Conservation (phyloP, 1,140 invertebrate genomes). For the Zaprionus ghesquierei region DNA sequence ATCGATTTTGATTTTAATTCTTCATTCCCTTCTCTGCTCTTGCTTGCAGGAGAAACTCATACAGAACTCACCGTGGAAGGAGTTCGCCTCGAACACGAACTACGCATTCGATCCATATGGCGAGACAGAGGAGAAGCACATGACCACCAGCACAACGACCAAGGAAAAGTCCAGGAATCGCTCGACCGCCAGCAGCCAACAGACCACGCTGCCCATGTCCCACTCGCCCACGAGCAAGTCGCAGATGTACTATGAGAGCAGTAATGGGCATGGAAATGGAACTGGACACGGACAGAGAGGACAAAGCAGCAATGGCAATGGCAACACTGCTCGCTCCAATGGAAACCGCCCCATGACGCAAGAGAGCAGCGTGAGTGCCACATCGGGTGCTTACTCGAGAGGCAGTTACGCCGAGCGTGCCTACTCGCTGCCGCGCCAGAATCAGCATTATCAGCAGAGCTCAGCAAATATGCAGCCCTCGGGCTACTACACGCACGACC, state of each 20-base stretch:
- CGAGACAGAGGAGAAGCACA: slow-evolving; percentile 88
- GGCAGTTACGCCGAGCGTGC: slow-evolving; percentile 82
- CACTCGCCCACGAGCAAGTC: slow-evolving; percentile 82
- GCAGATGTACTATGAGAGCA: slow-evolving; percentile 76
- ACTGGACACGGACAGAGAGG: slow-evolving; percentile 45
- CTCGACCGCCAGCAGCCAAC: slow-evolving; percentile 67
- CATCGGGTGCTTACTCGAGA: slow-evolving; percentile 63
- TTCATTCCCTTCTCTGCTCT: background rate
- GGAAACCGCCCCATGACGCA: slow-evolving; percentile 65
- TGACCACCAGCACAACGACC: slow-evolving; percentile 79
- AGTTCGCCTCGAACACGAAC: slow-evolving; percentile 93
- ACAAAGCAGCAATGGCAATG: slow-evolving; percentile 54
- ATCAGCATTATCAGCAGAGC: slow-evolving; percentile 70
- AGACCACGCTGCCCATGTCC: slow-evolving; percentile 82
- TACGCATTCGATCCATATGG: slow-evolving; percentile 94
- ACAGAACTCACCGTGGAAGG: slow-evolving; percentile 92
- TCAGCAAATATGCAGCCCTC: slow-evolving; percentile 78
- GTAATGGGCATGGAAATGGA: slow-evolving; percentile 60
- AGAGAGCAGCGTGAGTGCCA: slow-evolving; percentile 60
- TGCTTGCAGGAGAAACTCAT: slow-evolving; percentile 90
- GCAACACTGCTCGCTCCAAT: slow-evolving; percentile 54
- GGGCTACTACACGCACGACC: slow-evolving; percentile 83
- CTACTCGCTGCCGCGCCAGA: slow-evolving; percentile 76
- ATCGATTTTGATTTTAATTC: background rate
- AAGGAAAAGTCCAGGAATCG: slow-evolving; percentile 71